Evolutionary conservation across 2,797 vertebrate species (phyloP).

Genomic region (Pseudopleuronectes americanus): DNA sequence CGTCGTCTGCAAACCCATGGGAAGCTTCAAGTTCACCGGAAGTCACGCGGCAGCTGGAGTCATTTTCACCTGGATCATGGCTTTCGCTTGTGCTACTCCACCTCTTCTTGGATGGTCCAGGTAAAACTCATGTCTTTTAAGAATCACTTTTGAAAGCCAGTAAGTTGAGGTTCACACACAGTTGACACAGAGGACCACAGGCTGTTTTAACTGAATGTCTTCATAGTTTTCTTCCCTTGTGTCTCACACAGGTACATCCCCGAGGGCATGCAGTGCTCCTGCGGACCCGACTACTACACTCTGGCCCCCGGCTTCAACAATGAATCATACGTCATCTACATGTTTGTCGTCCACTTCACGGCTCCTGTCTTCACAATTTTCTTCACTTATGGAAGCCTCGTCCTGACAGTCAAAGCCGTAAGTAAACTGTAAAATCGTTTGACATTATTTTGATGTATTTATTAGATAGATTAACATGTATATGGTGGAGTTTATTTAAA

Average conservation of each 20-base stretch:
- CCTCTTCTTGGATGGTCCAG: constrained; percentile 87
- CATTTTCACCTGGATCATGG: constrained; percentile 85
- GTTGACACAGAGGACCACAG: too few relatives aligned
- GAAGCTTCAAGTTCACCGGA: constrained; percentile 84
- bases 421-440: constrained; percentile 20
- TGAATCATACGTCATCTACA: constrained; percentile 86
- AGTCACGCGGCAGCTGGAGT: constrained; percentile 79
- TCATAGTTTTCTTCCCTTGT: background rate
- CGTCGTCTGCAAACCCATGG: constrained; percentile 88
- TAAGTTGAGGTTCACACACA: too few relatives aligned
- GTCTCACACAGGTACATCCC: constrained; percentile 80
- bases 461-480: background rate
- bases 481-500: background rate
- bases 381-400: constrained; percentile 86
- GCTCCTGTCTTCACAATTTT: constrained; percentile 81
- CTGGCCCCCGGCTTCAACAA: constrained; percentile 85
- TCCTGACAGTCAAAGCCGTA: constrained; percentile 87
- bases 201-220: background rate
- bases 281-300: constrained; percentile 87
- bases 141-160: too few relatives aligned
- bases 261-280: constrained; percentile 87
- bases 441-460: background rate
- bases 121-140: constrained; percentile 47
- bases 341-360: constrained; percentile 84
- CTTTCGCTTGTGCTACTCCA: constrained; percentile 77